phyloP scores from a whole-genome alignment of 2,797 vertebrate species.

The Allobates femoralis region DNA sequence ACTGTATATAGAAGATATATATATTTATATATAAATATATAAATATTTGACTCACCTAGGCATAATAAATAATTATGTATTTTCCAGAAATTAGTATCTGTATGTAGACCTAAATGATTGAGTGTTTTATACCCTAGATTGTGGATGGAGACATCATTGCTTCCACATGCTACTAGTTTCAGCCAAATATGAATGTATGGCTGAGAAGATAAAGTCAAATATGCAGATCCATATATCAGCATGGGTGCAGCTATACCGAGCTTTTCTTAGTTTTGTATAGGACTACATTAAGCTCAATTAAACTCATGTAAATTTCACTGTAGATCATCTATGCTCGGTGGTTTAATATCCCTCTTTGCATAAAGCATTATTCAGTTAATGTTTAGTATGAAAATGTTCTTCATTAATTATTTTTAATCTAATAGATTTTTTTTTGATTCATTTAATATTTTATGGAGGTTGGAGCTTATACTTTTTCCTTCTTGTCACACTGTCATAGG shows the following conservation, averaged over 20 bases:
- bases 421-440: background rate
- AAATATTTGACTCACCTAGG: background rate
- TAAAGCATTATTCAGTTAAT: background rate
- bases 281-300: background rate
- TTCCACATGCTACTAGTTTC: background rate
- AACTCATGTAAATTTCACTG: background rate
- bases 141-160: background rate
- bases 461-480: too few relatives aligned
- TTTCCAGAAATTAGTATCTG: background rate
- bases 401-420: background rate
- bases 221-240: conserved; percentile 14
- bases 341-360: background rate
- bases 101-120: background rate
- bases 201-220: conserved; percentile 9
- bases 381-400: too few relatives aligned
- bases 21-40: too few relatives aligned
- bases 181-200: background rate
- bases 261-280: background rate
- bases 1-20: too few relatives aligned
- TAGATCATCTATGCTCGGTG: background rate
- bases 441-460: background rate
- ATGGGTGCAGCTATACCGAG: background rate
- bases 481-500: too few relatives aligned
- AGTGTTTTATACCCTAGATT: background rate
- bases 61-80: background rate